Evolutionary conservation across 2,888 invertebrate species (phyloP).

Genomic region (Cyrtodaria siliqua): DNA sequence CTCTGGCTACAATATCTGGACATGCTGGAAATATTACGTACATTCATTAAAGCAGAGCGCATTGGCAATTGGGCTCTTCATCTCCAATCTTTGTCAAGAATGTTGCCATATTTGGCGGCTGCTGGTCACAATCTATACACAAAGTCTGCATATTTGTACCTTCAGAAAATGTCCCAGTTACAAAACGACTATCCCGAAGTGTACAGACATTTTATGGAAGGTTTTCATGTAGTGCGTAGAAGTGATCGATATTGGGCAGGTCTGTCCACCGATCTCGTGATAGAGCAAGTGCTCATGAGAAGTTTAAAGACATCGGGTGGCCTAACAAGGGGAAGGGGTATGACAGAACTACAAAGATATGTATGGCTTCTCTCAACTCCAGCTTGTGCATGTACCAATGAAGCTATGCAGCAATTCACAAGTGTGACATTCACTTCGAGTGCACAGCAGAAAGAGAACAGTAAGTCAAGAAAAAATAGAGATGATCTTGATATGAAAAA

Average conservation of each 20-base stretch:
- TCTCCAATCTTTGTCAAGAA: constrained; percentile 31
- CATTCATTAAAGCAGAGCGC: constrained; percentile 62
- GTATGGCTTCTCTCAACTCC: constrained; percentile 64
- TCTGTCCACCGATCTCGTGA: constrained; percentile 67
- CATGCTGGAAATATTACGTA: constrained; percentile 36
- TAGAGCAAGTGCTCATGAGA: constrained; percentile 73
- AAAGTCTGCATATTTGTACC: constrained; percentile 51
- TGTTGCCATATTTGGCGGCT: constrained; percentile 63
- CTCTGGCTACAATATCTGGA: constrained; percentile 40
- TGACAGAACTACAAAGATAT: constrained; percentile 60
- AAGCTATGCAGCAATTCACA: constrained; percentile 55
- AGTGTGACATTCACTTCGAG: no score
- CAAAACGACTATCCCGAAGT: constrained; percentile 49
- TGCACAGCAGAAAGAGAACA: no score
- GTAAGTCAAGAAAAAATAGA: no score
- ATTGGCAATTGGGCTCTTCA: constrained; percentile 67
- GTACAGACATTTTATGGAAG: constrained; percentile 40
- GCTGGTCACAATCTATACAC: constrained; percentile 63
- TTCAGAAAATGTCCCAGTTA: constrained; percentile 42
- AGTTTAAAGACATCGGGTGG: constrained; percentile 67
- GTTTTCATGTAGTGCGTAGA: constrained; percentile 61
- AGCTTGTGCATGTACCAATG: constrained; percentile 50
- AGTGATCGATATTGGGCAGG: constrained; percentile 70
- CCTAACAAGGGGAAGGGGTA: constrained; percentile 62
- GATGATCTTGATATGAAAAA: no score